A percentile compares a stretch with the other conserved stretches of the same genome.
phyloP scores from a whole-genome alignment of 2,888 invertebrate genomes.

The Piscicola geometra region DNA sequence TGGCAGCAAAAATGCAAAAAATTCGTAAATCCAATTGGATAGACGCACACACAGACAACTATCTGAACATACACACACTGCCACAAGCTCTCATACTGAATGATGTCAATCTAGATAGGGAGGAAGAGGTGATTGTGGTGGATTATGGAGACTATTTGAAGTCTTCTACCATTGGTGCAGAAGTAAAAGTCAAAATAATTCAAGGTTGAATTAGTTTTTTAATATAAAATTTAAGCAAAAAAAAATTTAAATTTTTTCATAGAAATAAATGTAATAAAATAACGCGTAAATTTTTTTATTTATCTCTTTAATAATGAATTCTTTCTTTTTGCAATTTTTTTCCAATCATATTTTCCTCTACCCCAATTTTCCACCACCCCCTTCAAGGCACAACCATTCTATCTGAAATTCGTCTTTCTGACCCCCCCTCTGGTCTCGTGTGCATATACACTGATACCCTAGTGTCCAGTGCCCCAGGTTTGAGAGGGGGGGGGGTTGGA shows the following conservation, averaged over 20 bases:
- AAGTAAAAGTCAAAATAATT: not conserved
- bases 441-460: not conserved
- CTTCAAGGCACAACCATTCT: not conserved
- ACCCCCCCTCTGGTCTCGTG: not conserved
- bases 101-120: slow-evolving; percentile 10
- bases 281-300: too few relatives aligned
- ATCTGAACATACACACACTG: not conserved
- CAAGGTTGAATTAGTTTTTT: too few relatives aligned
- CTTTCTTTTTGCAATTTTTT: too few relatives aligned
- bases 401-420: not conserved
- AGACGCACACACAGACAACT: slow-evolving; percentile 6
- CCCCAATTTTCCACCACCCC: not conserved
- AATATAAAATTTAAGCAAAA: too few relatives aligned
- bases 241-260: too few relatives aligned
- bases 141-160: not conserved
- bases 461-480: not conserved
- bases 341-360: too few relatives aligned
- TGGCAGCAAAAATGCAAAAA: not conserved
- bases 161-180: not conserved
- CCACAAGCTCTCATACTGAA: slow-evolving; percentile 1
- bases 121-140: not conserved
- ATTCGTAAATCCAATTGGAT: slow-evolving; percentile 8
- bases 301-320: too few relatives aligned
- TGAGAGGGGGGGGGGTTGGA: too few relatives aligned
- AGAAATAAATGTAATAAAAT: too few relatives aligned